Evolutionary conservation across 2,888 invertebrate genomes (phyloP), one percentile per base, ranked within the genome.

Genomic region (Aplocera efformata): DNA sequence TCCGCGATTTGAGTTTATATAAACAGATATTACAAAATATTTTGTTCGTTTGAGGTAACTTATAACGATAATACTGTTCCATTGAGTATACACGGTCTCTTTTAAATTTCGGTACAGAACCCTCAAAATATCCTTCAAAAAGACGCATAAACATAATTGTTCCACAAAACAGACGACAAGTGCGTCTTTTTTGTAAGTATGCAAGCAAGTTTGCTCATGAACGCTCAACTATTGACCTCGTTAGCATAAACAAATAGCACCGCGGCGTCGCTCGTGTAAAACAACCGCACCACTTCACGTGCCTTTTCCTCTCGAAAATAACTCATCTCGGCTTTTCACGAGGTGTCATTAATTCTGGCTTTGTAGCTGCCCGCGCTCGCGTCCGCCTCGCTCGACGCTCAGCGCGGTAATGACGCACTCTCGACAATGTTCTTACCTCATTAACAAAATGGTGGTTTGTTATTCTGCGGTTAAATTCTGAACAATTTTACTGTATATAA

Each of bases 231-330:
- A 83, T 84, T 83, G 84, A 85, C 85, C 85, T 85, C 86, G 78
- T 86, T 86, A 85, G 84, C 75, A 70, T 66, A 75, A 81, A 85
- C 82, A 83, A 84, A n/a, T n/a, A 84, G 82, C 72, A 63, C 22
- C 34, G 47, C 55, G 60, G 36, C 58, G 63, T 62, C 62, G 63
- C 63, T 63, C 66, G 66, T 79, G 78, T 80, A 78, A 78, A 84
- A 85, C 84, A 85, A 84, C 71, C 79, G 72, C 68, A 61, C 64
- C 76, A 80, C 80, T 84, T 72, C 70, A 72, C 79, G 82, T 76
- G 77, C 85, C 84, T 86, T 86, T 86, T 88, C 78, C 83, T 79
- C 85, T 86, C 80, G 73, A 84, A 85, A 83, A 83, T 83, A 85
- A 84, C 85, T 85, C 85, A 85, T 85, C 85, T 77, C 82, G 75